Percentiles rank a stretch among this genome's conserved stretches.
Evolutionary conservation across 37 sponge, comb jelly and placozoan species (phyloP).

Genomic region (Ianthella basta): DNA sequence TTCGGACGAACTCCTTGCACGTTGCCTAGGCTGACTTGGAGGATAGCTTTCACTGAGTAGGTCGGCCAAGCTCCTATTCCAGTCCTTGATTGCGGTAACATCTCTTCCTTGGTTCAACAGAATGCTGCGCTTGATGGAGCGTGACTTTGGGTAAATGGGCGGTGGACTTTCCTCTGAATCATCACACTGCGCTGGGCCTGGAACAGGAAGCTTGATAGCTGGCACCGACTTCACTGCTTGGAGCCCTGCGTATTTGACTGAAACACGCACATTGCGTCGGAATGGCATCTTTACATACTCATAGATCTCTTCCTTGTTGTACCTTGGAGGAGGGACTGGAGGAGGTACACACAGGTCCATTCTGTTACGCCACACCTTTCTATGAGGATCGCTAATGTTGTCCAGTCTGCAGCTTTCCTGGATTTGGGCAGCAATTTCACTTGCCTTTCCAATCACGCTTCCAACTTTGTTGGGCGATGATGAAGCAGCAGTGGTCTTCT

Average conservation of each 20-base stretch:
- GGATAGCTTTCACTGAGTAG: neutral
- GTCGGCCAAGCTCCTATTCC: conserved; percentile 13
- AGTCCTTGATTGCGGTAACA: neutral
- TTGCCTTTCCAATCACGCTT: no score
- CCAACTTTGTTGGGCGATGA: no score
- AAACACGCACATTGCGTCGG: conserved; percentile 8
- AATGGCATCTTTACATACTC: conserved; percentile 29
- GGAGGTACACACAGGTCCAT: neutral
- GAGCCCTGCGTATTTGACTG: conserved; percentile 17
- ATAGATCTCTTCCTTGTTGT: neutral
- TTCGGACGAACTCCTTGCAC: no score
- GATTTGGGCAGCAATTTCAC: no score
- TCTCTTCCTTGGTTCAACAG: neutral
- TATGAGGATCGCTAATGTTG: neutral
- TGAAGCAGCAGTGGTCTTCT: no score
- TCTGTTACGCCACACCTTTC: neutral
- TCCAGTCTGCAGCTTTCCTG: no score
- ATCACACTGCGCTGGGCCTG: neutral
- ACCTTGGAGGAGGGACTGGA: neutral
- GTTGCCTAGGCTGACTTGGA: no score
- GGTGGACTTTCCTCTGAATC: neutral
- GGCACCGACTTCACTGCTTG: neutral
- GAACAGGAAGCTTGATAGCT: neutral
- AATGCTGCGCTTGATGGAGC: conserved; percentile 27
- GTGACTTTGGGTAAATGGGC: conserved; percentile 8